A percentile compares a stretch with the other conserved stretches of the same genome.
phyloP scores from a whole-genome alignment of 2,797 vertebrate genomes.

The Pipistrellus pipistrellus region DNA sequence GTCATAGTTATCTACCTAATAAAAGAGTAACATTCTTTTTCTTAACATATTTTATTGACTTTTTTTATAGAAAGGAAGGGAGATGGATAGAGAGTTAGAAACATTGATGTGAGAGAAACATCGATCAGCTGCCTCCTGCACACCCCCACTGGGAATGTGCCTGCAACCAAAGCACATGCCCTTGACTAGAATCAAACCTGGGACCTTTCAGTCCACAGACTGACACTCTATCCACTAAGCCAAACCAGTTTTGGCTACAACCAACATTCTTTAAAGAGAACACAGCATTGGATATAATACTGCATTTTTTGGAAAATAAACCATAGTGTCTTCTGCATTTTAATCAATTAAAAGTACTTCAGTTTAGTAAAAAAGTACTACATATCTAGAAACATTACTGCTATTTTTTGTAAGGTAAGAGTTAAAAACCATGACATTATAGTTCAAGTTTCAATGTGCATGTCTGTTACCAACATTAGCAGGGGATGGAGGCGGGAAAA shows the following conservation, averaged over 20 bases:
- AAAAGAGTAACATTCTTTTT: no score
- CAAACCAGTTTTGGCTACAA: not conserved
- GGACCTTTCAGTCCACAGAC: no score
- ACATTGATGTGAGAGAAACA: no score
- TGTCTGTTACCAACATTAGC: not conserved
- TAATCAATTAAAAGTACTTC: slow-evolving; percentile 51
- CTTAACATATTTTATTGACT: no score
- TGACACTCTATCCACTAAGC: no score
- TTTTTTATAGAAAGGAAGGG: no score
- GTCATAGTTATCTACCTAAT: not conserved
- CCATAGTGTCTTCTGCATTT: not conserved
- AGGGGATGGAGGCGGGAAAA: not conserved
- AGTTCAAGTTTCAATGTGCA: not conserved
- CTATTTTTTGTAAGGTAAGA: not conserved
- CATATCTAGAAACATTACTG: not conserved
- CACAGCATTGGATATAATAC: not conserved
- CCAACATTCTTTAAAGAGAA: not conserved
- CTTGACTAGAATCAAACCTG: no score
- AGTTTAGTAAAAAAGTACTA: not conserved
- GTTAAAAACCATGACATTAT: not conserved
- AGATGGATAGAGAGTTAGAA: no score
- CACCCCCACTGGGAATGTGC: no score
- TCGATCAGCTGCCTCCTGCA: no score
- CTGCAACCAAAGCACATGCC: no score
- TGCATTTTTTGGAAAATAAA: not conserved